Base-by-base conservation (phyloP, 2,888 invertebrate species). In the Drosophila mettleri region DNA sequence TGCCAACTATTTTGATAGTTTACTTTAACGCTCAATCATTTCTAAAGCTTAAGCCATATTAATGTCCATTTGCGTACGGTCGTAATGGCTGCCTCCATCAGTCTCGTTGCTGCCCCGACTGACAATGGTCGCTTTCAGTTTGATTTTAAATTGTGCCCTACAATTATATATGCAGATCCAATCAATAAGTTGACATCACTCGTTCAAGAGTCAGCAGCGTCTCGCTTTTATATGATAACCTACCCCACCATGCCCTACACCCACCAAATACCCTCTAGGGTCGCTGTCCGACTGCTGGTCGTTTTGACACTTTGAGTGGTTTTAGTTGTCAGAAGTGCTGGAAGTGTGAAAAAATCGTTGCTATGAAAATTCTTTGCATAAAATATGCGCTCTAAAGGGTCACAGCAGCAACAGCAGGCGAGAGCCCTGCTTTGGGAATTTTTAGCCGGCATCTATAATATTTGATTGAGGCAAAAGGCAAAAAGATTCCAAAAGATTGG, bases 271-370 rank as follows among this genome's bases (percentile, higher is more conserved):
- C 52, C 38, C 45, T 2, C 12, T 14, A 18, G 33, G 52, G 27
- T 22, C 36, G 59, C 48, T 57, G 46, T 62, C 68, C 16, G 33
- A 33, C 31, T 45, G 60, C 24, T 52, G 63, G 52, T 24, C 65
- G 58, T 77, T 81, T 80, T 83, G 80, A 78, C 78, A 84, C 60
- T 72, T 84, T 78, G 78, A 81, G 81, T 81, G 80, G 78, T 72
- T 73, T 84, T 63, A 72, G 84, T 67, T 84, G 84, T 74, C 81
- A 80, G 70, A 43, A 43, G n/a, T 29, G 51, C 38, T 33, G 27
- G 39, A 68, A 74, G 55, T 64, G 64, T 65, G 53, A 45, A 67
- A 66, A 58, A 59, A 76, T 67, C 63, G 45, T 57, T 20, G 61
- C 63, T 68, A 55, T 80, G 46, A 73, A 82, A 69, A 82, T 73